Evolutionary conservation across 2,888 invertebrate species (phyloP), one percentile per base, ranked within the genome.

Genomic region (Gastracanthus pulcherrimus): DNA sequence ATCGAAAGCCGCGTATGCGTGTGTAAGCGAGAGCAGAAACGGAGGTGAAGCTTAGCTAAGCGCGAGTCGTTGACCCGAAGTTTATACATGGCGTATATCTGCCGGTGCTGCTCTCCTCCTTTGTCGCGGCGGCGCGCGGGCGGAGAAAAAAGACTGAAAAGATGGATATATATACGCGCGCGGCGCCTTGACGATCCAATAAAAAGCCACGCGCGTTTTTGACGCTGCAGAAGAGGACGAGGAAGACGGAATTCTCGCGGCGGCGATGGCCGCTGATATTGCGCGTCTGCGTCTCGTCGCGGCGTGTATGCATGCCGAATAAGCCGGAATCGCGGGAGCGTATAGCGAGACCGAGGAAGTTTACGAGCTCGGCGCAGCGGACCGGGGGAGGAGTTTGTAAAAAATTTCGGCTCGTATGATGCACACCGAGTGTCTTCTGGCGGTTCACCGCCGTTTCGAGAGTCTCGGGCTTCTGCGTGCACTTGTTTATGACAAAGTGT

Each of bases 41-140:
- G 60, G 19, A 31, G 76, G 34, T 38, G 38, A 76, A 76, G 62
- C 26, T 45, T 45, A 23, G 45, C 16, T 5, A 23, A 5, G 31
- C 19, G 16, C 5, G 55, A 80, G 75, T 80, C 66, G 75, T 80
- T 78, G 71, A 78, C 78, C 78, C 51, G 60, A 77, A 74, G 19
- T 38, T 76, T 69, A 66, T 48, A 66, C 64, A 55, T 34, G 41
- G n/a, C 60, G 26, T 26, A n/a, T n/a, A n/a, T n/a, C n/a, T 36
- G 64, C 36, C 23, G 9, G 19, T 26, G 9, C 74, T 31, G 45
- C 23, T 19, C 19, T 51, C 6, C 29, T 19, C 62, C 62, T 77
- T 77, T 77, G 67, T 69, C 76, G 67, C 72, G 41, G 45, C 3
- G n/a, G n/a, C 11, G 45, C 45, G 45, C 11, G 45, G 34, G n/a